These are phyloP conservation scores for Ethmia dodecea DNA, from an alignment of 2,888 invertebrate species.

Conservation along the genomic window DNA sequence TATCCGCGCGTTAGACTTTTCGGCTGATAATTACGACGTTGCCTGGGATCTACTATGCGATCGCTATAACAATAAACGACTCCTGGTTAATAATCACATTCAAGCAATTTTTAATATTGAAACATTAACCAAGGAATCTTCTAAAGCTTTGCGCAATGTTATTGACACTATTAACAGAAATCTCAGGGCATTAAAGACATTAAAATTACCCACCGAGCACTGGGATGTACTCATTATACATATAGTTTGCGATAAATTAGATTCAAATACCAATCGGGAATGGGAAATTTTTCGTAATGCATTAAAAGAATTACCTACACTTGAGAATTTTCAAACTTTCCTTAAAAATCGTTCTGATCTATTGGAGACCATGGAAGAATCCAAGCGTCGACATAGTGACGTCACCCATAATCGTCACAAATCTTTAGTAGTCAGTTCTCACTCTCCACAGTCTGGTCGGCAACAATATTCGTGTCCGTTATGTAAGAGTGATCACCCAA, in stretches of 20 bases:
- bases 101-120: conserved; percentile 14
- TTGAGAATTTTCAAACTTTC: conserved; percentile 10
- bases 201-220: conserved; percentile 11
- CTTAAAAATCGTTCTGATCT: conserved; percentile 14
- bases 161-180: conserved; percentile 3
- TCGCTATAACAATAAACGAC: conserved; percentile 13
- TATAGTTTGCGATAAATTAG: conserved; percentile 12
- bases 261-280: conserved; percentile 6
- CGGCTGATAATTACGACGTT: conserved; percentile 12
- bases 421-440: background rate
- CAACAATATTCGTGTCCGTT: conserved; percentile 7
- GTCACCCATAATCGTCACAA: background rate
- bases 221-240: conserved; percentile 14
- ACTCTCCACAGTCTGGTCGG: background rate
- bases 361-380: conserved; percentile 10
- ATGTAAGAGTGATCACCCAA: conserved; percentile 12
- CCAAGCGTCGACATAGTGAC: background rate
- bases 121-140: conserved; percentile 3
- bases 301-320: conserved; percentile 10
- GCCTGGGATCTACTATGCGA: conserved; percentile 16
- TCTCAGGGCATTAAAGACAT: conserved; percentile 12
- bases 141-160: conserved; percentile 4
- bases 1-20: conserved; percentile 12
- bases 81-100: conserved; percentile 14
- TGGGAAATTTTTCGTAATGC: conserved; percentile 12